Base-by-base conservation (phyloP, 2,113 vertebrate genomes). In the Salvelinus sp. region DNA sequence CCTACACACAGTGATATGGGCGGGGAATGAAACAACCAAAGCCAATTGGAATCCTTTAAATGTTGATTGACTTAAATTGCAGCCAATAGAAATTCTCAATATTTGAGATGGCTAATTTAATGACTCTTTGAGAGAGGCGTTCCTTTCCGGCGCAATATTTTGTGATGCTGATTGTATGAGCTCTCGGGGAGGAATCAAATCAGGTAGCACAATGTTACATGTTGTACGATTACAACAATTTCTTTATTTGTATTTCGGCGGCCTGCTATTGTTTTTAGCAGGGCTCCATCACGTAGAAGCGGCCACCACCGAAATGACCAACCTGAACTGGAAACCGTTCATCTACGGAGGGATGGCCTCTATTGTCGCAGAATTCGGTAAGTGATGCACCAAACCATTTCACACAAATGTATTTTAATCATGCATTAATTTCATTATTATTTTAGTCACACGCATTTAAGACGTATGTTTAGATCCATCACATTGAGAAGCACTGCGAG, bases 261-360 rank as follows among this genome's bases (percentile, higher is more conserved):
- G 74, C 1, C 77, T 93, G 20, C 73, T 94, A 47, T 75, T 94
- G 77, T 78, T 93, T 76, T 28, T 94, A 85, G 88, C 90, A 44
- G 90, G 91, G 90, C 89, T 95, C 90, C 94, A 94, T 85, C 93
- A 91, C 91, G 94, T 91, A 79, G 92, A 94, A 81, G 91, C 48
- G 66, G 79, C 89, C 82, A 88, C 88, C 83, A 88, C 93, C 84
- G 95, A 95, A 82, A 97, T 98, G 96, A 87, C 90, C 88, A 94
- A 85, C 88, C 86, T 98, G 80, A 97, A 95, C 91, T 98, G 97
- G 97, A 97, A 98, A 89, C 97, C 97, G 71, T 98, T 98, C 90
- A 95, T 98, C 76, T 98, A 96, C 81, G 96, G 97, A 83, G 97
- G 97, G 82, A 94, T 97, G 93, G 96, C 96, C 91, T 97, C 97